Evolutionary conservation across 2,797 vertebrate species (phyloP), one percentile per base, ranked within the genome.

Genomic region (Streptopelia turtur): DNA sequence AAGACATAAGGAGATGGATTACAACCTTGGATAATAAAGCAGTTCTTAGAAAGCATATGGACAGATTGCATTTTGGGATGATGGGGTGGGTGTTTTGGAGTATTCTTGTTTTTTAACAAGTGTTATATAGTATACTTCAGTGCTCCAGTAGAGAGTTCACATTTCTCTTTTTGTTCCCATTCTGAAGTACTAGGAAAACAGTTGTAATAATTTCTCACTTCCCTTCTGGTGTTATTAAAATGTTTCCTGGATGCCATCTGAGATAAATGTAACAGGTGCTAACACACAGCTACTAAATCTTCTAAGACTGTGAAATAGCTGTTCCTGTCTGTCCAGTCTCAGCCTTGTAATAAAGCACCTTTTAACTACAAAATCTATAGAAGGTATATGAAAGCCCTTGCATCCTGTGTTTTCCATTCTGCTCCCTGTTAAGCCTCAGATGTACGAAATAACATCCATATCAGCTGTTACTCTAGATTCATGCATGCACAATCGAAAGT

Each of bases 251-350:
- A 28, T 13, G 72, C 33, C 47, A 68, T 91, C 77, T 83, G 72
- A 85, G 82, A 83, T 94, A 89, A 93, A 94, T 76, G 72, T 91
- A 91, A 78, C 65, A 83, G 72, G 61, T 88, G 47, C 83, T 93
- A 91, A n/a, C 69, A 90, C 69, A 66, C 33, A 86, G 50, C 85
- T 90, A 86, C 89, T 95, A 96, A 86, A 78, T 91, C 87, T 89
- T 88, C 16, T 39, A 64, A 47, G 79, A 57, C 53, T 85, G 35
- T 2, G 5, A 82, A 97, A 78, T 50, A 87, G 60, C 69, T 90
- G 25, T 55, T 92, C 49, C 23, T 85, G 60, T 83, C 79, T 71
- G 33, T 49, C 50, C 18, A 23, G 60, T 93, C 5, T 4, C 41
- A 89, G 69, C 21, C 91, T 83, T 63, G 21, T 47, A 88, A 91